Evolutionary conservation across 2,797 vertebrate genomes (phyloP), one percentile per base, ranked within the genome.

Genomic region (Parotocinclus haroldoi): DNA sequence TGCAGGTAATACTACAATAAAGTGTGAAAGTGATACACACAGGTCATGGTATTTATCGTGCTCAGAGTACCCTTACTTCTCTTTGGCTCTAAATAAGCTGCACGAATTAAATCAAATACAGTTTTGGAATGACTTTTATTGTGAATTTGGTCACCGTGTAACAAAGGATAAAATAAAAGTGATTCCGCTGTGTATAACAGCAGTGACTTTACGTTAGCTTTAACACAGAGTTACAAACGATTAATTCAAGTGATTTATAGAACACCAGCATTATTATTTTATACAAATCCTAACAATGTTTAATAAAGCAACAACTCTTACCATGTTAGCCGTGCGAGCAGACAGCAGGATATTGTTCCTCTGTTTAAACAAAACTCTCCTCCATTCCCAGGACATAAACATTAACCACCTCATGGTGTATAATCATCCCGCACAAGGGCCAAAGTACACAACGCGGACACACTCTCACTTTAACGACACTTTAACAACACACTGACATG

Each of bases 361-460:
- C 50, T 77, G 72, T 42, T 64, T 61, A 1, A 17, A 16, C 56
- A 79, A 37, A 51, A 57, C 51, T 40, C 48, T 66, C 18, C 72
- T 70, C 77, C 77, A 76, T 11, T 54, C 52, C 66, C 75, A 46
- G 7, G 75, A 51, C 66, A 76, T 84, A 86, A 86, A 87, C 70
- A 89, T 88, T 85, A 89, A 88, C 85, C 83, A 73, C 36, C 42
- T 57, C 81, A 83, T 86, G 77, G 73, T 49, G 9, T n/a, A 49
- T 16, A n/a, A 16, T 49, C 48, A 14, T 16, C 48, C 14, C 16
- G 3, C 66, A 19, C 50, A n/a, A 19, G 14, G 38, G 42, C 10
- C 57, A 59, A 45, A 58, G 56, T 58, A 58, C 17, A 58, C 40
- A 7, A 45, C 40, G 16, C 18, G n/a, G 40, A 1, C 1, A 4